These are phyloP conservation scores for Arctocebus calabarensis DNA, from an alignment of 2,797 vertebrate genomes.

Conservation along the genomic window DNA sequence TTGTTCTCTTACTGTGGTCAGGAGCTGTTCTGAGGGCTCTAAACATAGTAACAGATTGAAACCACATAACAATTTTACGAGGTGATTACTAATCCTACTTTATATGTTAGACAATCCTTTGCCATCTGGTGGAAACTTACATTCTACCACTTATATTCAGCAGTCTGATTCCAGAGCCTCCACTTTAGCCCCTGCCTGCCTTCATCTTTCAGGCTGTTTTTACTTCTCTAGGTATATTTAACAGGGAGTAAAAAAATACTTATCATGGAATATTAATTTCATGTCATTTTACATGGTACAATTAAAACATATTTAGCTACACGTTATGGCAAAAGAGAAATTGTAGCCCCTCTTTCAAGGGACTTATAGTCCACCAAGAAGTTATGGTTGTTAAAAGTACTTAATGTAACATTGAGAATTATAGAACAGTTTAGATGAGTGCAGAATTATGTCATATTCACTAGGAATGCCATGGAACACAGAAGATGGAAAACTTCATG, in stretches of 20 bases:
- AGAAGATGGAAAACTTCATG: not conserved
- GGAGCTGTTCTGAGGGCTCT: not conserved
- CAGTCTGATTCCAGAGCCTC: not conserved
- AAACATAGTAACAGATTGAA: not conserved
- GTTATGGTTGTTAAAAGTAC: not conserved
- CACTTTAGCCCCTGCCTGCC: not conserved
- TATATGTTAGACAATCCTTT: not conserved
- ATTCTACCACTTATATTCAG: not conserved
- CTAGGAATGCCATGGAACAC: not conserved
- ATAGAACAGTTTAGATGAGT: not conserved
- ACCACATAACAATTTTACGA: not conserved
- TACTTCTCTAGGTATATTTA: not conserved
- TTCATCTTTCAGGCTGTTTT: not conserved
- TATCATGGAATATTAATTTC: not conserved
- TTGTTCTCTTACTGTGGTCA: not conserved
- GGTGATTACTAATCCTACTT: not conserved
- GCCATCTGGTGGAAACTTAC: not conserved
- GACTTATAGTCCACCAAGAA: not conserved
- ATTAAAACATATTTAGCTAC: not conserved
- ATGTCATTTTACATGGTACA: not conserved
- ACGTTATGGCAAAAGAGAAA: accelerated
- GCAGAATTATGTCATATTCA: not conserved
- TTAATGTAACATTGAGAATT: not conserved
- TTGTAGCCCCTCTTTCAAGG: not conserved
- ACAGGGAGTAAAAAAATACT: not conserved